Evolutionary conservation across 2,888 invertebrate species (phyloP).

Genomic region (Meteorus cinctellus): DNA sequence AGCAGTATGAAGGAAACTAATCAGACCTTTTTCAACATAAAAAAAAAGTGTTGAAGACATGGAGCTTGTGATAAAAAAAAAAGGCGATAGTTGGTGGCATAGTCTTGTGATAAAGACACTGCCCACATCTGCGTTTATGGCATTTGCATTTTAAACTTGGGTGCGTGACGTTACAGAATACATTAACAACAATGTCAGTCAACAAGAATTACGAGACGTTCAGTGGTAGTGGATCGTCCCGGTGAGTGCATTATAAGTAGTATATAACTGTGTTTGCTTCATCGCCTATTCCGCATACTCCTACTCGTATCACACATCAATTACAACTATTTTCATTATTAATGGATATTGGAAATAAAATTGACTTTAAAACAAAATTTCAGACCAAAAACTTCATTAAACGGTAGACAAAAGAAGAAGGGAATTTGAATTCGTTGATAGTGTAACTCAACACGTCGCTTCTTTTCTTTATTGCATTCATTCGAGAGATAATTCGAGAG

Average conservation of each 20-base stretch:
- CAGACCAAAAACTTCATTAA: too few species aligned
- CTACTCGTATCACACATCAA: background rate
- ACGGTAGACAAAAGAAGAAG: too few species aligned
- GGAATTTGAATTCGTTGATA: too few species aligned
- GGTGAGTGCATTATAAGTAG: constrained; percentile 25
- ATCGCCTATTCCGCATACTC: background rate
- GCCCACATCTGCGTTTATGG: background rate
- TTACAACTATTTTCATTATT: background rate
- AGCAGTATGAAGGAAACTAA: background rate
- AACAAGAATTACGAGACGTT: constrained; percentile 46
- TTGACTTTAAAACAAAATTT: too few species aligned
- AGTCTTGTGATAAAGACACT: background rate
- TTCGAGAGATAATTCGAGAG: too few species aligned
- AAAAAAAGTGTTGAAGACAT: background rate
- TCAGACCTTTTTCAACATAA: background rate
- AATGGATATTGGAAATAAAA: background rate
- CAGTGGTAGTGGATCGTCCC: background rate
- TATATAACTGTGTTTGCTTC: background rate
- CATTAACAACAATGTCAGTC: constrained; percentile 25
- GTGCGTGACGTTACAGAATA: background rate
- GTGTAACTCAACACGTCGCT: too few species aligned
- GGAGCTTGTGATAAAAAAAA: background rate
- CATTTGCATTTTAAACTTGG: constrained; percentile 6
- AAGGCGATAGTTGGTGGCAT: background rate
- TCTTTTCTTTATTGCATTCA: too few species aligned